Conservation (phyloP, 2,888 invertebrate species). For the Ditula angustiorana region DNA sequence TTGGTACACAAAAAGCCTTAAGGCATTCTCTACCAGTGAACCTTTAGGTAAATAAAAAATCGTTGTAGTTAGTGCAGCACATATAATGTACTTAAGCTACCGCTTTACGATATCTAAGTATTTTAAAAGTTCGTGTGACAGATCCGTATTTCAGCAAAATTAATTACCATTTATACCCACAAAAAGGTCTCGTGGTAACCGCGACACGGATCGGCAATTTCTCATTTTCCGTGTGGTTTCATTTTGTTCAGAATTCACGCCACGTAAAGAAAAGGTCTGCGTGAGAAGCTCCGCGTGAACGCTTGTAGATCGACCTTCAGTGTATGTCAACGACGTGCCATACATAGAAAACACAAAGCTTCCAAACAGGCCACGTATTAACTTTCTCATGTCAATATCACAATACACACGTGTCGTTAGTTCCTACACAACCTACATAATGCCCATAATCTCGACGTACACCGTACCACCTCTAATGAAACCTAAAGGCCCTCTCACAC, state of each 20-base stretch:
- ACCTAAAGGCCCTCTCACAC: constrained; percentile 24
- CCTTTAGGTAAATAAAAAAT: no score
- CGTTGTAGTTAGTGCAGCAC: no score
- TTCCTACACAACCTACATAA: constrained; percentile 24
- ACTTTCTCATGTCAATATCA: constrained; percentile 63
- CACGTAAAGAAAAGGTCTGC: constrained; percentile 63
- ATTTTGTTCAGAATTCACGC: constrained; percentile 53
- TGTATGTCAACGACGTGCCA: constrained; percentile 54
- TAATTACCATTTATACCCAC: constrained; percentile 13
- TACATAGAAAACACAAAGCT: constrained; percentile 62
- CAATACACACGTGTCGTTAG: constrained; percentile 39
- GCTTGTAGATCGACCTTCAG: constrained; percentile 54
- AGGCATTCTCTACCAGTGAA: no score
- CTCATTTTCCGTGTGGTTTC: constrained; percentile 40
- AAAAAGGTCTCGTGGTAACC: constrained; percentile 17
- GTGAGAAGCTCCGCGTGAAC: constrained; percentile 37
- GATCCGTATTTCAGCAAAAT: neutral
- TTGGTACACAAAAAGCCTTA: no score
- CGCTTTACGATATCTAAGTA: neutral
- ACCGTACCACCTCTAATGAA: constrained; percentile 27
- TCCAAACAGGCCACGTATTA: constrained; percentile 60
- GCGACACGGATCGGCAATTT: constrained; percentile 35
- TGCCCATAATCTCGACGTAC: constrained; percentile 27
- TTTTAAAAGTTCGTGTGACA: neutral
- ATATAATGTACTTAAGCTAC: no score